A percentile compares a stretch with the other conserved stretches of the same genome.
Evolutionary conservation across 2,113 vertebrate genomes (phyloP).

Genomic region (Natator depressus): DNA sequence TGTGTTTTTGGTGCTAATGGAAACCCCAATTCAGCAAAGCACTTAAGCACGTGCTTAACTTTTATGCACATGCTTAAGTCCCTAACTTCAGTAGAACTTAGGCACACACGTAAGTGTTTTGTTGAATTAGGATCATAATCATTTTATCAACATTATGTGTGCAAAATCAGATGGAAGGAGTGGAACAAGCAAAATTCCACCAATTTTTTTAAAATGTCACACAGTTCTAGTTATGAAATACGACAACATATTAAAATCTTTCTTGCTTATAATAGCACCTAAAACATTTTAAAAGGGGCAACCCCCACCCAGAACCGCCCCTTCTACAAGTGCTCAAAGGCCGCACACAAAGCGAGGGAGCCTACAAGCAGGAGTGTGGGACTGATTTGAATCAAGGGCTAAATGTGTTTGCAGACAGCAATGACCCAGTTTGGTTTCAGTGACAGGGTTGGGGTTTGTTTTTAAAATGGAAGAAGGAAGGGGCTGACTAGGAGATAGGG

Average conservation of each 20-base stretch:
- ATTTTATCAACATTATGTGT: conserved; percentile 17
- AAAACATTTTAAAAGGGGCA: neutral
- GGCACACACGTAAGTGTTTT: conserved; percentile 37
- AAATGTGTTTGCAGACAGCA: neutral
- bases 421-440: neutral
- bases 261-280: neutral
- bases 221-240: conserved; percentile 1
- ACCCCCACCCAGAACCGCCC: fast-evolving
- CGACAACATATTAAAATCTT: neutral
- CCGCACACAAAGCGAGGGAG: neutral
- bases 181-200: neutral
- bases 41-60: conserved; percentile 8
- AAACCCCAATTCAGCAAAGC: neutral
- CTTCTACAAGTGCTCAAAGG: neutral
- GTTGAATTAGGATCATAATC: neutral
- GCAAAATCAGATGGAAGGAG: conserved; percentile 10
- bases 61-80: neutral
- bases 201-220: neutral
- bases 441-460: neutral
- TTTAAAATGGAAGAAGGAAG: neutral
- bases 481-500: neutral
- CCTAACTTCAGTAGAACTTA: neutral
- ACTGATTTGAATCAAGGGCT: neutral
- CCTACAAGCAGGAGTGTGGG: fast-evolving
- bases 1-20: neutral